Percentiles rank a stretch among this genome's conserved stretches.
These are phyloP conservation scores for Mastomys coucha DNA, from an alignment of 2,113 vertebrate species.

Conservation along the genomic window DNA sequence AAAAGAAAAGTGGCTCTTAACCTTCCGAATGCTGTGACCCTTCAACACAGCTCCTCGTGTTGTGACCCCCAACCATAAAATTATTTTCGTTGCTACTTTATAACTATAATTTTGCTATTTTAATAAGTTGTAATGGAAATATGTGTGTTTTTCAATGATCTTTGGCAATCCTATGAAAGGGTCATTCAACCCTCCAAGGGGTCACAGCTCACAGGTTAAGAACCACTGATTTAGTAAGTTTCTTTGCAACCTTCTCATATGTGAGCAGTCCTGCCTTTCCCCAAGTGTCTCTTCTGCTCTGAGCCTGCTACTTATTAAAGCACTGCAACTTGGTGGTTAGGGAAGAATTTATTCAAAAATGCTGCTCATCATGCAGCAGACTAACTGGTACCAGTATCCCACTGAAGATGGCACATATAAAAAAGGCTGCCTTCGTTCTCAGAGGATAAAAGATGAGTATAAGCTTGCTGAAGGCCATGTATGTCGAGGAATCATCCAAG, in stretches of 20 bases:
- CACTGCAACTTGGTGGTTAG: background rate
- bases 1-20: background rate
- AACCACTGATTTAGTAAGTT: background rate
- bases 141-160: background rate
- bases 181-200: background rate
- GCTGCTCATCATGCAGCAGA: slow-evolving; percentile 38
- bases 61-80: background rate
- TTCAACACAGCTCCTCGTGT: background rate
- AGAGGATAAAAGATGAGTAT: background rate
- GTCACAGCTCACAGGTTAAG: background rate
- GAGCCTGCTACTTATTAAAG: slow-evolving; percentile 51
- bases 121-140: background rate
- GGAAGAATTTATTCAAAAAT: background rate
- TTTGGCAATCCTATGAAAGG: background rate
- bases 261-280: background rate
- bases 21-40: background rate
- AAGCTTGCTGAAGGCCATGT: background rate
- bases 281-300: background rate
- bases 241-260: background rate
- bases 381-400: background rate
- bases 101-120: background rate
- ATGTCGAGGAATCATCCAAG: background rate
- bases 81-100: background rate
- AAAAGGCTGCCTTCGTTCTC: background rate
- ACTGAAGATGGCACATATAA: background rate